Base-by-base conservation (phyloP, 53 echinoderm and acorn worm genomes). In the Echinarachnius parma region DNA sequence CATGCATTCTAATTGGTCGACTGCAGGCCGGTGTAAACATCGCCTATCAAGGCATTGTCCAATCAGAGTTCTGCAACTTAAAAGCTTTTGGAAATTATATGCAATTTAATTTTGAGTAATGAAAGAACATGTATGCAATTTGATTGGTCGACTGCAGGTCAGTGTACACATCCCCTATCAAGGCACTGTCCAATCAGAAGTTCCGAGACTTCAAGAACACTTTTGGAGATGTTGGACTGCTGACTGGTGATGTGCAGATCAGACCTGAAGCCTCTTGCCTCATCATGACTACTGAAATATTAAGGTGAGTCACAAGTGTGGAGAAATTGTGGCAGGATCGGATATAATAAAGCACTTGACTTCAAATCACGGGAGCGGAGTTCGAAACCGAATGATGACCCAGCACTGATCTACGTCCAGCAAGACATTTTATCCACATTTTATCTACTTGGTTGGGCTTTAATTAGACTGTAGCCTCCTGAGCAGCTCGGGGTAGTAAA, bases 121-220 rank as follows among this genome's bases (percentile, higher is more conserved):
- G 28, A 64, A 91, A 87, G 56, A 81, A 80, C 10, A 76, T 92
- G 27, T 92, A 92, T 64, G 88, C 92, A 20, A 29, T 66, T 0
- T 49, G 3, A 27, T 21, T 39, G 31, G 27, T 21, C 15, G 16
- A 45, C 66, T 47, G 23, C 77, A 95, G 98, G 57, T 77, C 87
- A 4, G 78, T 96, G 33, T 96, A 96, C 67, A 96, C 98, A 30
- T 96, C 98, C 9, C 98, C 98, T 0, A 96, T 96, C 87, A 96
- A 96, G 56, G 98, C 98, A 28, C 48, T 96, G 74, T 96, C 98
- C 65, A 96, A 96, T 75, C 98, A 96, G 86, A n/a, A 96, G 80
- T 96, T 96, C 59, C 77, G 98, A 42, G 98, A 96, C 63, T 96
- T 96, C 83, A 85, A 78, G 61, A 76, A 62, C 28, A 88, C 88